Evolutionary conservation across 1,140 invertebrate species (phyloP).

Genomic region (Delia radicum): DNA sequence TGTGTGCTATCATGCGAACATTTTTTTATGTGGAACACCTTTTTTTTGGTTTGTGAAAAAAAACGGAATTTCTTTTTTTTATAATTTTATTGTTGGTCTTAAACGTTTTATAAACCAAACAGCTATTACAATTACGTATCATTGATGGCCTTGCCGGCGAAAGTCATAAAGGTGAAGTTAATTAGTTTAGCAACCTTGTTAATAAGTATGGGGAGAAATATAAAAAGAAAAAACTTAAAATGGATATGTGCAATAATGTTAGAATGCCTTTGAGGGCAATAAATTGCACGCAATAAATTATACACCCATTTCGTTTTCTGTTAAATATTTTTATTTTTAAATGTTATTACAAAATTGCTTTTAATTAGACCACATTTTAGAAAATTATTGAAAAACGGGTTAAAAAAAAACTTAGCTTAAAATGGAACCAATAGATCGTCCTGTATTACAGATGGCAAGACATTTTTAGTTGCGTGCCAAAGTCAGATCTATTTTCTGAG

Average conservation of each 20-base stretch:
- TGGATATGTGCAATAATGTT: neutral
- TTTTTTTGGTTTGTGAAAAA: neutral
- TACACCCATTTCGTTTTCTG: too few species aligned
- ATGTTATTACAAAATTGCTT: too few species aligned
- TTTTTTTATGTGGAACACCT: constrained; percentile 3
- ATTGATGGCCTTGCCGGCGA: constrained; percentile 10
- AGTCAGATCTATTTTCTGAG: too few species aligned
- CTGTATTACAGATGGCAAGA: too few species aligned
- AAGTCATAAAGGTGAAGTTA: constrained; percentile 19
- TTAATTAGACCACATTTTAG: too few species aligned
- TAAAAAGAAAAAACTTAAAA: neutral
- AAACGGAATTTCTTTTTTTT: neutral
- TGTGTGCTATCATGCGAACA: constrained; percentile 15
- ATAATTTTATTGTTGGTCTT: constrained; percentile 2
- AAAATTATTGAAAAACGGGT: too few species aligned
- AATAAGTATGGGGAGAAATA: neutral
- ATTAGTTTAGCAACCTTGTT: neutral
- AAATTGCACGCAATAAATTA: neutral
- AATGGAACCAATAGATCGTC: too few species aligned
- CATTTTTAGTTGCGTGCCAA: too few species aligned
- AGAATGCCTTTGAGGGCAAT: neutral
- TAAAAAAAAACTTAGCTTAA: too few species aligned
- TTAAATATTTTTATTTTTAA: too few species aligned
- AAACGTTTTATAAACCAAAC: neutral
- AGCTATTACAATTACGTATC: constrained; percentile 5